Base-by-base conservation (phyloP, 64 coral and sea anemone genomes). In the Hydrozoanthus tunicans region DNA sequence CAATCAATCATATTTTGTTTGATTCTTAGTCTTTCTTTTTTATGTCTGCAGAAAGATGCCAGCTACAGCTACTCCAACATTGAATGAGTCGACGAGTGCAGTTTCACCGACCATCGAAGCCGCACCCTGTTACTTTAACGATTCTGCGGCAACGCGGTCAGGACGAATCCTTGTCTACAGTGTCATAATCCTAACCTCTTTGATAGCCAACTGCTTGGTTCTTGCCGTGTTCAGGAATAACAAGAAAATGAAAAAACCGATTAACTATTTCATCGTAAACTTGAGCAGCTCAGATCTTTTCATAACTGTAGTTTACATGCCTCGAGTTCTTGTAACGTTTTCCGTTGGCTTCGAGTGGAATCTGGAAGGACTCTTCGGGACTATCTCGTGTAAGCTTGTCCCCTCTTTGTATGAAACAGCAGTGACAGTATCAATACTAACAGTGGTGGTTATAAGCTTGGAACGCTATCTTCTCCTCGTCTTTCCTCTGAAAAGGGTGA, bases 401-500 rank as follows among this genome's bases (percentile, higher is more conserved):
- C 56, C 81, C 2, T 90, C 69, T 12, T 56, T 86, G 4, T 79
- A 91, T 64, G 71, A 94, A 9, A 79, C 63, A 0, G 81, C 72
- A 0, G 73, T 91, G 20, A 81, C 73, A 51, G 89, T 58, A 5
- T 94, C 93, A 5, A 94, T 94, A 58, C 64, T 94, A 4, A 91
- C 93, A 4, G 88, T 91, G 6, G 89, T 94, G 11, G 80, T 82
- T 1, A 90, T 94, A 20, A 90, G 88, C 14, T 77, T 91, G 20
- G 93, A 94, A 25, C 80, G 93, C 7, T 94, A 79, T 51, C 75
- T 94, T 6, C 88, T 90, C 17, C 72, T 94, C 9, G 58, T 94
- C 0, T 91, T 77, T 26, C 89, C 93, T 3, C 61, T 94, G 0
- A 92, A 92, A 55, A 43, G 62, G 0, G 15, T 86, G 11, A 27